Evolutionary conservation across 2,888 invertebrate genomes (phyloP).

Genomic region (Parochlus steinenii): DNA sequence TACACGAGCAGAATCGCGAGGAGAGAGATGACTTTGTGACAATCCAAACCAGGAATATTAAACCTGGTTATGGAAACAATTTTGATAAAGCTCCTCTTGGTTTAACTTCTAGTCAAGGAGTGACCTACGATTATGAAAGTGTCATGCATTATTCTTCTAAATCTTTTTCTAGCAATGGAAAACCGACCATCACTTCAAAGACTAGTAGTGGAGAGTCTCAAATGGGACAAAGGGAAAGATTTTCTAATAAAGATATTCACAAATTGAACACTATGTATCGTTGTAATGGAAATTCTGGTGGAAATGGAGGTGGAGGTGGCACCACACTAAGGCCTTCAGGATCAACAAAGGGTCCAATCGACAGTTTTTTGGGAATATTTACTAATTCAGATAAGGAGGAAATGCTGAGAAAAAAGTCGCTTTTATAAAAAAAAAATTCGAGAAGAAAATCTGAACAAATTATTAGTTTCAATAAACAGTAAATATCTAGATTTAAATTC

Average conservation of each 20-base stretch:
- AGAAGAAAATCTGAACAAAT: too few relatives aligned
- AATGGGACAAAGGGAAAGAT: slow-evolving; percentile 58
- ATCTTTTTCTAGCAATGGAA: slow-evolving; percentile 56
- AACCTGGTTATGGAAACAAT: slow-evolving; percentile 43
- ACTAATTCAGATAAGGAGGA: background rate
- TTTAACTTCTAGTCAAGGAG: slow-evolving; percentile 44
- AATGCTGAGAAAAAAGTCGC: background rate
- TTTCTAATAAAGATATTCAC: slow-evolving; percentile 51
- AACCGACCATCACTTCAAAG: slow-evolving; percentile 53
- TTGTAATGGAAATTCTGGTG: slow-evolving; percentile 26
- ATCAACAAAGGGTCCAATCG: background rate
- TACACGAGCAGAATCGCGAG: slow-evolving; percentile 66
- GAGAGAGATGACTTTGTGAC: slow-evolving; percentile 54
- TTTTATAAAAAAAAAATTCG: background rate
- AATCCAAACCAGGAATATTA: slow-evolving; percentile 52
- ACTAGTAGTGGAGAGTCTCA: slow-evolving; percentile 30
- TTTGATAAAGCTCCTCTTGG: slow-evolving; percentile 47
- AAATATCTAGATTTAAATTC: too few relatives aligned
- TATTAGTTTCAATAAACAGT: too few relatives aligned
- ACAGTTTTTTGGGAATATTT: background rate
- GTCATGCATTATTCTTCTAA: slow-evolving; percentile 71
- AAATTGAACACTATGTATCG: slow-evolving; percentile 64
- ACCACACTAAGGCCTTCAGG: too few relatives aligned
- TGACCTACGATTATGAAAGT: slow-evolving; percentile 61
- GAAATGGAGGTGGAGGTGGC: background rate